phyloP scores from a whole-genome alignment of 1,140 invertebrate species.

The Thaumetopoea pityocampa region DNA sequence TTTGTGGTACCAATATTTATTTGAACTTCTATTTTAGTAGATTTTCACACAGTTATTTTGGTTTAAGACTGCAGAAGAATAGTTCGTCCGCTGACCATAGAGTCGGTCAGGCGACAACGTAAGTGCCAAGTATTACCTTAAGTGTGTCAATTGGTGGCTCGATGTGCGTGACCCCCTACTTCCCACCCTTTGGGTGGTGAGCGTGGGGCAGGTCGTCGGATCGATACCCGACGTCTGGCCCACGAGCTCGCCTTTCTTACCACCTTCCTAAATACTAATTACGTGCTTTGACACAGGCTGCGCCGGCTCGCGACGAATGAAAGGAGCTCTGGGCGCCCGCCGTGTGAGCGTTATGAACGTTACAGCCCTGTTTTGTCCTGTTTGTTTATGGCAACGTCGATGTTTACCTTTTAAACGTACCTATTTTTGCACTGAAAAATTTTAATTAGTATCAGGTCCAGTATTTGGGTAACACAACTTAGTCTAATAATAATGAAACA shows the following conservation, averaged over 20 bases:
- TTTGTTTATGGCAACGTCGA: constrained; percentile 51
- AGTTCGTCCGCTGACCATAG: constrained; percentile 29
- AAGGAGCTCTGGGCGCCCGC: constrained; percentile 61
- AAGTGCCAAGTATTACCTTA: constrained; percentile 70
- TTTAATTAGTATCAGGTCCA: not conserved
- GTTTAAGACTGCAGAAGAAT: not conserved
- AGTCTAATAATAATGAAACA: no score
- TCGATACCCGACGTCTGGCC: constrained; percentile 73
- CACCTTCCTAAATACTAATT: constrained; percentile 76
- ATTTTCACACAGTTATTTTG: not conserved
- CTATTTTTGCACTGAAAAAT: not conserved
- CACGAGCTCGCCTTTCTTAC: constrained; percentile 74
- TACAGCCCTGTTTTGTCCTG: constrained; percentile 32
- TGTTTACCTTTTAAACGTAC: constrained; percentile 26
- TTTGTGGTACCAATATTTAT: no score
- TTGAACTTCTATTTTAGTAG: no score
- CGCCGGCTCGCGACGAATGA: constrained; percentile 58
- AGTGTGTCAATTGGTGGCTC: constrained; percentile 74
- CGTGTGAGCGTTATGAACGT: constrained; percentile 59
- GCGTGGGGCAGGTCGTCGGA: constrained; percentile 68
- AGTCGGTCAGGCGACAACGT: constrained; percentile 47
- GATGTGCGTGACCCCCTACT: constrained; percentile 63
- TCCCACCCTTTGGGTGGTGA: constrained; percentile 35
- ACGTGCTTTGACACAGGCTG: constrained; percentile 73
- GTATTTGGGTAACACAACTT: no score